A percentile compares a stretch with the other conserved stretches of the same genome.
Evolutionary conservation across 1,140 invertebrate genomes (phyloP).

Genomic region (Hetaerina americana): DNA sequence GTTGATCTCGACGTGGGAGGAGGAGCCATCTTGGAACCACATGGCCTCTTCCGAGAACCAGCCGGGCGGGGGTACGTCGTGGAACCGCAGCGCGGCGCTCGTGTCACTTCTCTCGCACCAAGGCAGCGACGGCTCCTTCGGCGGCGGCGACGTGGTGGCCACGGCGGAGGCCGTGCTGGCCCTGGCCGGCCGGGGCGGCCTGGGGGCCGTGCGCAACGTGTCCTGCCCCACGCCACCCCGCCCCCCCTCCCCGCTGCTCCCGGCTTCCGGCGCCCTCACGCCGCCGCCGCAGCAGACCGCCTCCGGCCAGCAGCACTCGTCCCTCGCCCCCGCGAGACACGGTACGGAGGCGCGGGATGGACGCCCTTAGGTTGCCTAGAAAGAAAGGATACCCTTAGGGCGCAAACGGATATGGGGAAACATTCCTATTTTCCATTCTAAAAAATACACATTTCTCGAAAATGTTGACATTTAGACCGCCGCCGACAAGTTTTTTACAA

Average conservation of each 20-base stretch:
- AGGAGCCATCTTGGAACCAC: background rate
- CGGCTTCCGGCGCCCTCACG: too few relatives aligned
- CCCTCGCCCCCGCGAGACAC: too few relatives aligned
- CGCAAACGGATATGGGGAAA: too few relatives aligned
- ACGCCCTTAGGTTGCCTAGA: too few relatives aligned
- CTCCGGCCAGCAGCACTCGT: too few relatives aligned
- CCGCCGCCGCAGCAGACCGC: too few relatives aligned
- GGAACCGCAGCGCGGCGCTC: conserved; percentile 62
- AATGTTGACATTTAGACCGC: too few relatives aligned
- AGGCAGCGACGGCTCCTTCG: conserved; percentile 60
- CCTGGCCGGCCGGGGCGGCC: conserved; percentile 42
- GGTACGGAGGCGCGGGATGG: too few relatives aligned
- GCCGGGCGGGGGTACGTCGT: conserved; percentile 27
- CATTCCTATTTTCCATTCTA: too few relatives aligned
- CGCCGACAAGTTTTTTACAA: too few relatives aligned
- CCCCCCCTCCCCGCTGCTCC: background rate
- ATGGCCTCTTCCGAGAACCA: background rate
- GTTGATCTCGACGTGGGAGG: conserved; percentile 41
- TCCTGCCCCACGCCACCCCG: background rate
- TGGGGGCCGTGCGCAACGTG: background rate
- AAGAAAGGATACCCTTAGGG: too few relatives aligned
- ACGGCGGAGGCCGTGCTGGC: conserved; percentile 65
- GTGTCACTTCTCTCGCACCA: conserved; percentile 58
- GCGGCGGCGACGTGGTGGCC: conserved; percentile 44
- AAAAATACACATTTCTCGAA: too few relatives aligned